Conservation (phyloP, 1,140 invertebrate genomes). For the Euborellia annulipes region DNA sequence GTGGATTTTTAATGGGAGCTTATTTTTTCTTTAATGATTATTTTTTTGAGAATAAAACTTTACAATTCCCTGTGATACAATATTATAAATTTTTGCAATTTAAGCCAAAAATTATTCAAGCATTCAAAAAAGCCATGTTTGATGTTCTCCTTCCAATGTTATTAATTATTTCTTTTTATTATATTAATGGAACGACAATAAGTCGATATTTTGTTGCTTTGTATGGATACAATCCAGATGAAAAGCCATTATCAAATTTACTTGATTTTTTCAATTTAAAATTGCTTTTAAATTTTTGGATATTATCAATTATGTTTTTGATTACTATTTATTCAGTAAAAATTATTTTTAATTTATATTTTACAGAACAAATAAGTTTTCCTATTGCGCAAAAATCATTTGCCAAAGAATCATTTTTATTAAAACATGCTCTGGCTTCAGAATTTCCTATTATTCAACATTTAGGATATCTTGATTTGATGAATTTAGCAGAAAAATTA, state of each 20-base stretch:
- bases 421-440: conserved; percentile 37
- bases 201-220: conserved; percentile 26
- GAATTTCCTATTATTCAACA: conserved; percentile 48
- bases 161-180: conserved; percentile 42
- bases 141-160: conserved; percentile 40
- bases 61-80: conserved; percentile 45
- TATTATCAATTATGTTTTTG: conserved; percentile 46
- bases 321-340: conserved; percentile 49
- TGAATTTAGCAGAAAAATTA: conserved; percentile 40
- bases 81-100: conserved; percentile 46
- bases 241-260: conserved; percentile 33
- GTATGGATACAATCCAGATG: conserved; percentile 33
- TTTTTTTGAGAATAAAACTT: conserved; percentile 24
- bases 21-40: conserved; percentile 44
- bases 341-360: conserved; percentile 45
- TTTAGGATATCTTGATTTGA: conserved; percentile 50
- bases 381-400: conserved; percentile 28
- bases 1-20: conserved; percentile 49
- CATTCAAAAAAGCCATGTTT: conserved; percentile 37
- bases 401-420: conserved; percentile 19
- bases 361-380: conserved; percentile 48
- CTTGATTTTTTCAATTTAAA: conserved; percentile 31
- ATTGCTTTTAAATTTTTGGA: conserved; percentile 45
- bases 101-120: conserved; percentile 33
- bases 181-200: conserved; percentile 31